Base-by-base conservation (phyloP, 2,797 vertebrate genomes). In the Nyctibius grandis region DNA sequence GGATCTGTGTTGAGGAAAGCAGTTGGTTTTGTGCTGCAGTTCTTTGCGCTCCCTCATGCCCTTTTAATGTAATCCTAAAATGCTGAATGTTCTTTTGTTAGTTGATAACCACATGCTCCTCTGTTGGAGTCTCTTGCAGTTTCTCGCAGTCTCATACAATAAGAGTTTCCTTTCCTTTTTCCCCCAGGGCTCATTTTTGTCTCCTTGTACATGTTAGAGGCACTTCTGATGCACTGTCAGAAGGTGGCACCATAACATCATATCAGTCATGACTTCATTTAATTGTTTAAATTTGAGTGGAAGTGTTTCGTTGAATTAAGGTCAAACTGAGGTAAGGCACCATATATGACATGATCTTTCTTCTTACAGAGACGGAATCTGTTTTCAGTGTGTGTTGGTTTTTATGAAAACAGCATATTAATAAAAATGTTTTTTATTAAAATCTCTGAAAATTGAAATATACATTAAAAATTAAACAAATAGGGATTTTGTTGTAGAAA, bases 181-280 rank as follows among this genome's bases (percentile, higher is more conserved):
- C 12, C 33, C 26, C 3, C 22, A 20, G 33, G 15, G 25, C 33
- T 85, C 0, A 13, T 36, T 59, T 73, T 88, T 83, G 25, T 13
- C 7, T 75, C 19, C 15, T 26, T 40, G 17, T 16, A 18, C 34
- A 0, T 6, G 13, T 59, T 38, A 20, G 40, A 76, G 59, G 72
- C 61, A 53, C 36, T 80, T 76, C 17, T 2, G 5, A n/a, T 3
- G 28, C 57, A 61, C 11, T 31, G 34, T 68, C 95, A 56, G 91
- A 42, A 89, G 94, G 82, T 92, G 96, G 95, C 96, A 93, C 85
- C 79, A 31, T 54, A 59, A 28, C 73, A 75, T 56, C 53, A 2
- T 2, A 15, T 8, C 47, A 48, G 65, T n/a, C 29, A 5, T 20
- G 1, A 20, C 23, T 82, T 36, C n/a, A 6, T 54, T n/a, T 36